These are phyloP conservation scores for Mesorhabditis sp. DNA, from an alignment of 2,888 invertebrate species.

Conservation along the genomic window DNA sequence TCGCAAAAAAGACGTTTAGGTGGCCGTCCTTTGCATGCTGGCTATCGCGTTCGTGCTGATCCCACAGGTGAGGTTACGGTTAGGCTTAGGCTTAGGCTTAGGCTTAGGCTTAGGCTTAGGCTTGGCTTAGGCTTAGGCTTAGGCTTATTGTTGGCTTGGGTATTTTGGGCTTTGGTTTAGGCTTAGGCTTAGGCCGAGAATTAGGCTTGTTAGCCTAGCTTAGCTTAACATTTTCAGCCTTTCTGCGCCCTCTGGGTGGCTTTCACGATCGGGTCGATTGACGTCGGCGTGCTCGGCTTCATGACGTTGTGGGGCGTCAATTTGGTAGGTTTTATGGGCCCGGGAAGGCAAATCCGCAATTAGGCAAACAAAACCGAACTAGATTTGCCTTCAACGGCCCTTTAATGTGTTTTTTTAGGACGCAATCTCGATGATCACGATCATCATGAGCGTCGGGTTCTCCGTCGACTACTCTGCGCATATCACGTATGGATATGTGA, in stretches of 20 bases:
- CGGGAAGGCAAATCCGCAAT: no score
- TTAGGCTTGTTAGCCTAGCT: not conserved
- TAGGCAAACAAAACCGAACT: no score
- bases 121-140: no score
- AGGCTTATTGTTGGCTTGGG: no score
- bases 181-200: not conserved
- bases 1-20: constrained; percentile 20
- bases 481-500: constrained; percentile 52
- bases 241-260: constrained; percentile 85
- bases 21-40: constrained; percentile 85
- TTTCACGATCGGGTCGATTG: constrained; percentile 88
- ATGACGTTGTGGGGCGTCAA: constrained; percentile 87
- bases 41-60: constrained; percentile 86
- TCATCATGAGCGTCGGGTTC: constrained; percentile 94
- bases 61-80: constrained; percentile 65
- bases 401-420: constrained; percentile 59
- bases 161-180: no score
- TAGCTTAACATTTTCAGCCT: constrained; percentile 63
- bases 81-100: not conserved
- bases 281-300: constrained; percentile 85
- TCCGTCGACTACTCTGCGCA: constrained; percentile 85
- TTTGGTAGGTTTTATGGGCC: constrained; percentile 18
- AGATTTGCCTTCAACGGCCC: no score
- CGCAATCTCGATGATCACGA: constrained; percentile 68
- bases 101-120: no score